Percentiles rank a stretch among this genome's conserved stretches.
Evolutionary conservation across 2,113 vertebrate species (phyloP).

Genomic region (Entomyzon cyanotis): DNA sequence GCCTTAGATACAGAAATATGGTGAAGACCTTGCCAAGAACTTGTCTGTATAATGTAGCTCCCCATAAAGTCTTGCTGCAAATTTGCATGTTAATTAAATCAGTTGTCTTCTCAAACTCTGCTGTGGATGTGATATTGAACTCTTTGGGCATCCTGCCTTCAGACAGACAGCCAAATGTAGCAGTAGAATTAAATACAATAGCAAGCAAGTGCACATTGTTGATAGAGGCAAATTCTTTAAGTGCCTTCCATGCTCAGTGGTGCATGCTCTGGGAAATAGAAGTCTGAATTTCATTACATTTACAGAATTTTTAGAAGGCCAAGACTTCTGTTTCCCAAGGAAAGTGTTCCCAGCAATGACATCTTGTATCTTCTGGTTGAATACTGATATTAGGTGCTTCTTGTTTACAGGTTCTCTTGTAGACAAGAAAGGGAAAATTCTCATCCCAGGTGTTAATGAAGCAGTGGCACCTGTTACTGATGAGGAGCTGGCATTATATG

Average conservation of each 20-base stretch:
- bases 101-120: neutral
- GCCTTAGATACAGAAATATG: neutral
- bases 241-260: neutral
- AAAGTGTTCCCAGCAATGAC: neutral
- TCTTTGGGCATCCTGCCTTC: neutral
- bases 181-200: neutral
- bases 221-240: neutral
- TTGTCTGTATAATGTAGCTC: neutral
- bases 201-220: neutral
- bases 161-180: neutral
- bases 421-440: constrained; percentile 84
- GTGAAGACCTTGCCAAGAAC: neutral
- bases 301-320: neutral
- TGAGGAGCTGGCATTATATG: constrained; percentile 84
- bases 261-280: neutral
- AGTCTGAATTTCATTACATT: neutral
- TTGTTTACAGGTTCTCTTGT: constrained; percentile 78
- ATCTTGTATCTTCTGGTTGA: neutral
- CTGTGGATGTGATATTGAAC: neutral
- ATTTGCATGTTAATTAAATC: neutral
- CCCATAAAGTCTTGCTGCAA: neutral
- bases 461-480: constrained; percentile 82
- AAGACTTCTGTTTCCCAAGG: neutral
- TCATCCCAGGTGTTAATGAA: constrained; percentile 84
- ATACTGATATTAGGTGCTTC: neutral